Evolutionary conservation across 2,113 vertebrate species (phyloP).

Genomic region (Amazona vittata): DNA sequence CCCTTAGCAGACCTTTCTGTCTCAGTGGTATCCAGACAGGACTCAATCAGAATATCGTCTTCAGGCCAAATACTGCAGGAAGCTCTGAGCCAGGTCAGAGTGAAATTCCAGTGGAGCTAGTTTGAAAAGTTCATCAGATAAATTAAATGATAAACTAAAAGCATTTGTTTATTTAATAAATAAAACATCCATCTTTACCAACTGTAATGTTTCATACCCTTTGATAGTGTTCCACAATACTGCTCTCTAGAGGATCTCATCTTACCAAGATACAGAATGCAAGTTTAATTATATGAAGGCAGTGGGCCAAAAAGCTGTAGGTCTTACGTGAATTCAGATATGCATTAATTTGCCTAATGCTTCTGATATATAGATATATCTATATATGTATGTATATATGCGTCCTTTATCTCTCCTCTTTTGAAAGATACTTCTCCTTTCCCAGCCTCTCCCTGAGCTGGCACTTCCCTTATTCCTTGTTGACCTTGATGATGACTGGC

Average conservation of each 20-base stretch:
- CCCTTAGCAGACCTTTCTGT: not conserved
- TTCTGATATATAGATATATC: not conserved
- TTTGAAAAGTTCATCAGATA: constrained; percentile 47
- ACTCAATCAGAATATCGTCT: not conserved
- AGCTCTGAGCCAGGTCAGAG: not conserved
- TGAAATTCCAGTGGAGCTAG: constrained; percentile 43
- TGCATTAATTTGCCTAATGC: constrained; percentile 1
- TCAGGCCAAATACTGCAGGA: not conserved
- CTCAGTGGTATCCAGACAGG: not conserved
- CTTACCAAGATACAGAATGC: not conserved
- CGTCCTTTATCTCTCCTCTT: not conserved
- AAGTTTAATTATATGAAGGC: not conserved
- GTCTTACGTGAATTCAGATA: constrained; percentile 21
- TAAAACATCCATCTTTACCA: not conserved
- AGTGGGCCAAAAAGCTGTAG: constrained; percentile 20
- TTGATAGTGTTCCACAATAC: constrained; percentile 24
- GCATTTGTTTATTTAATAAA: constrained; percentile 51
- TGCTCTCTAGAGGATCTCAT: not conserved
- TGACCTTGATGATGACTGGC: not conserved
- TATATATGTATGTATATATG: not conserved
- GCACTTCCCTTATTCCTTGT: not conserved
- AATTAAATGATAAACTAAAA: constrained; percentile 29
- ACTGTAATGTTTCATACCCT: not conserved
- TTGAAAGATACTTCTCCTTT: not conserved
- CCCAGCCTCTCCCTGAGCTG: constrained; percentile 17